A percentile compares a stretch with the other conserved stretches of the same genome.
These are phyloP conservation scores for Schlechtendalia chinensis DNA, from an alignment of 1,140 invertebrate species.

Conservation along the genomic window DNA sequence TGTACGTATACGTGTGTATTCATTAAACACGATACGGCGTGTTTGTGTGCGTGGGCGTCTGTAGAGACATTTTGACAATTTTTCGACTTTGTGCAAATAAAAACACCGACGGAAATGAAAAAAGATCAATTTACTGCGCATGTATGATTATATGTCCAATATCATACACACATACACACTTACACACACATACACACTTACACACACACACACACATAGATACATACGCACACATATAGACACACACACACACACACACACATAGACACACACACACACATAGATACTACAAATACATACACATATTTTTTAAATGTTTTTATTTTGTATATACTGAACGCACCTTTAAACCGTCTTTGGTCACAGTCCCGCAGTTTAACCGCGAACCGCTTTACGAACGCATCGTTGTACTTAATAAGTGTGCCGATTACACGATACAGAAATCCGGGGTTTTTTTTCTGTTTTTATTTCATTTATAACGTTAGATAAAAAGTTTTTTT, in stretches of 20 bases:
- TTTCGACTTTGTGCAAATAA: slow-evolving; percentile 20
- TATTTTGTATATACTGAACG: not conserved
- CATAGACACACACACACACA: not conserved
- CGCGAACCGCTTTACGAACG: slow-evolving; percentile 1
- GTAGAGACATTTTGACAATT: slow-evolving; percentile 28
- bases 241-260: not conserved
- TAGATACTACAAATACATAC: not conserved
- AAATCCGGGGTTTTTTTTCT: no score
- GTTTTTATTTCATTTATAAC: not conserved
- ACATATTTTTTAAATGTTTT: slow-evolving; percentile 2
- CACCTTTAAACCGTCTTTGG: slow-evolving; percentile 33
- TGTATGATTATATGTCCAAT: not conserved
- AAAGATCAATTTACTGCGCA: slow-evolving; percentile 13
- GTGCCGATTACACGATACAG: not conserved
- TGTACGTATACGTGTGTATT: not conserved
- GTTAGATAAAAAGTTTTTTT: no score
- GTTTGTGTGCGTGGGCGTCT: not conserved
- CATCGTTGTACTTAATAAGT: not conserved
- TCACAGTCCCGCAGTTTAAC: not conserved
- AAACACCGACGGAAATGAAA: slow-evolving; percentile 1
- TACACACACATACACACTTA: not conserved
- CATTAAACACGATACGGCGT: not conserved
- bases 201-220: not conserved
- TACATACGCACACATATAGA: not conserved
- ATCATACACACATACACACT: not conserved